Evolutionary conservation across 2,113 vertebrate species (phyloP).

Genomic region (Nothoprocta pentlandii): DNA sequence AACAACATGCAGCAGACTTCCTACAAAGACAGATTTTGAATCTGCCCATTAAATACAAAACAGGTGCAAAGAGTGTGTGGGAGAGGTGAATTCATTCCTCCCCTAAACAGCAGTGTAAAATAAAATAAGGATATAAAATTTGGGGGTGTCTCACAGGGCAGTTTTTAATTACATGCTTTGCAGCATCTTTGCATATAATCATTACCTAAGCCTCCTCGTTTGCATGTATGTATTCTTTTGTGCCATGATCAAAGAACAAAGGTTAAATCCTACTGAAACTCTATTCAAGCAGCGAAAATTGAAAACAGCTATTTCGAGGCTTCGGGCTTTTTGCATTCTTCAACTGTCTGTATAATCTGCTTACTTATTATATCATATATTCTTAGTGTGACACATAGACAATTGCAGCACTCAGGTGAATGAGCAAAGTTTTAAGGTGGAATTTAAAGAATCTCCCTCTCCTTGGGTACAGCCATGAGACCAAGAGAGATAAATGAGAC

Average conservation of each 20-base stretch:
- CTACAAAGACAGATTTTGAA: conserved; percentile 24
- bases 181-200: conserved; percentile 68
- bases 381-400: not conserved
- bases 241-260: conserved; percentile 69
- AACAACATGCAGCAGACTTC: conserved; percentile 37
- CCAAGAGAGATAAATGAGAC: not conserved
- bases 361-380: not conserved
- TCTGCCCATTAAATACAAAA: conserved; percentile 29
- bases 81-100: conserved; percentile 62
- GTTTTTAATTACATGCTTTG: conserved; percentile 72
- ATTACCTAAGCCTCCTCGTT: conserved; percentile 63
- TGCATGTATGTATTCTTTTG: conserved; percentile 64
- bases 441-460: not conserved
- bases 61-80: conserved; percentile 60
- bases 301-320: conserved; percentile 57
- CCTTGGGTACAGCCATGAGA: not conserved
- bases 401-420: not conserved
- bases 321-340: conserved; percentile 13
- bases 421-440: not conserved
- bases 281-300: conserved; percentile 59
- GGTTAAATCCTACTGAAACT: conserved; percentile 67
- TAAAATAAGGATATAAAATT: conserved; percentile 71
- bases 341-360: conserved; percentile 25
- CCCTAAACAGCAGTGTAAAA: conserved; percentile 55
- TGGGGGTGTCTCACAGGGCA: conserved; percentile 51